Conservation (phyloP, 2,797 vertebrate species). For the Anolis apletophallus region DNA sequence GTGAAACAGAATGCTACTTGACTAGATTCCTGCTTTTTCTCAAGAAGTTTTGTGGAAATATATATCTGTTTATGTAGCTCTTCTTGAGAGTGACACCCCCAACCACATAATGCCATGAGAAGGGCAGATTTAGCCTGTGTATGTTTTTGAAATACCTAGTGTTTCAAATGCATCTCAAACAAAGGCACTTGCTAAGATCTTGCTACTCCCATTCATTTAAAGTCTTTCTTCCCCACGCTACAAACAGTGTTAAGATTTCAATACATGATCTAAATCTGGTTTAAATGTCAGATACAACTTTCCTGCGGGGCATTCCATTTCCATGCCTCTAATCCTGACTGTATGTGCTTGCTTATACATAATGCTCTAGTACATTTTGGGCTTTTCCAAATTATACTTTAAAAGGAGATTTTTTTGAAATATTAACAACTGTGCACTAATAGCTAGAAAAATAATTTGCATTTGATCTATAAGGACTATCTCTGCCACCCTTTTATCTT, state of each 20-base stretch:
- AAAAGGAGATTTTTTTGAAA: neutral
- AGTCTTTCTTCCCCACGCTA: too few species aligned
- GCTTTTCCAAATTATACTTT: neutral
- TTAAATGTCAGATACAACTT: too few species aligned
- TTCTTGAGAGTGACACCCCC: neutral
- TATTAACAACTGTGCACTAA: neutral
- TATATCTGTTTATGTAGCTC: too few species aligned
- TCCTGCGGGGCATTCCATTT: too few species aligned
- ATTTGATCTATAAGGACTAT: neutral
- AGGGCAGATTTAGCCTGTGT: neutral
- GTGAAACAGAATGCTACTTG: neutral
- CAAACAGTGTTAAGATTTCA: too few species aligned
- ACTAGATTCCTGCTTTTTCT: neutral
- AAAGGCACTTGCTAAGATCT: too few species aligned
- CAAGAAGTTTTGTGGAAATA: neutral
- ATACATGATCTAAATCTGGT: too few species aligned
- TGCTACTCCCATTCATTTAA: too few species aligned
- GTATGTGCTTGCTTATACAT: neutral
- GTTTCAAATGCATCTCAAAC: neutral
- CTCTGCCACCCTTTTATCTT: neutral
- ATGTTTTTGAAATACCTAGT: neutral
- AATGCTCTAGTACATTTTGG: neutral
- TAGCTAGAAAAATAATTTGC: neutral
- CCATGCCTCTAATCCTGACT: too few species aligned
- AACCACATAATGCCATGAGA: too few species aligned